Conservation (phyloP, 35 echinoderm and acorn worm genomes). For the Ophioderma brevispina region DNA sequence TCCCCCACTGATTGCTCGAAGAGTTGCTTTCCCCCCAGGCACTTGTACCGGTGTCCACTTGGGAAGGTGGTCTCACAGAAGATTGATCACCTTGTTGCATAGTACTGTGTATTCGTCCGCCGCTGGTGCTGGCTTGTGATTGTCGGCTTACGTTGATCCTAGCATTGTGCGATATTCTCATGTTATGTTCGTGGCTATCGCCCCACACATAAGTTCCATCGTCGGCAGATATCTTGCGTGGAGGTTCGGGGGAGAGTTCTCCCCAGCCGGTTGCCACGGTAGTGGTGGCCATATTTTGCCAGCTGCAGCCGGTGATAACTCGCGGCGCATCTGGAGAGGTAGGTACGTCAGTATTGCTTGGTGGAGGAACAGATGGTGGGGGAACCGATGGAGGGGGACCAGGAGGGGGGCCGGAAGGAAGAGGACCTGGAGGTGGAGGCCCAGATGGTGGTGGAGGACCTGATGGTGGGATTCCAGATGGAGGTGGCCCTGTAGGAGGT, state of each 20-base stretch:
- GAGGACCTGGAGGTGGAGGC: neutral
- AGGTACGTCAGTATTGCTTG: conserved; percentile 4
- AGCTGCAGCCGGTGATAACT: conserved; percentile 30
- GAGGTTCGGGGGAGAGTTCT: conserved; percentile 13
- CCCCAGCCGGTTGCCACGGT: conserved; percentile 92
- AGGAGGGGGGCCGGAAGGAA: conserved; percentile 21
- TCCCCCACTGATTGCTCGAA: neutral
- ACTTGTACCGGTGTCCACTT: conserved; percentile 11
- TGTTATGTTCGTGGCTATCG: conserved; percentile 86
- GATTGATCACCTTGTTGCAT: conserved; percentile 80
- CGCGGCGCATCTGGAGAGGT: neutral
- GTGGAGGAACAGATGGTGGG: conserved; percentile 11
- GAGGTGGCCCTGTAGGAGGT: neutral
- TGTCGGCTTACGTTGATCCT: conserved; percentile 25
- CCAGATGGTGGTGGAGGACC: neutral
- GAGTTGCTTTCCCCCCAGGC: conserved; percentile 2
- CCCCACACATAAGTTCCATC: conserved; percentile 98
- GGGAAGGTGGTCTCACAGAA: conserved; percentile 55
- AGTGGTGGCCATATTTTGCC: conserved; percentile 62
- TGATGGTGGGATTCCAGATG: conserved; percentile 6
- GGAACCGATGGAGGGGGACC: conserved; percentile 36
- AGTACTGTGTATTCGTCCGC: conserved; percentile 75
- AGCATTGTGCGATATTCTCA: conserved; percentile 39
- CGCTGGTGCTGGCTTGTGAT: conserved; percentile 1
- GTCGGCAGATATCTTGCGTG: conserved; percentile 53